These are phyloP conservation scores for Pristis pectinata DNA, from an alignment of 2,797 vertebrate genomes.

Conservation along the genomic window DNA sequence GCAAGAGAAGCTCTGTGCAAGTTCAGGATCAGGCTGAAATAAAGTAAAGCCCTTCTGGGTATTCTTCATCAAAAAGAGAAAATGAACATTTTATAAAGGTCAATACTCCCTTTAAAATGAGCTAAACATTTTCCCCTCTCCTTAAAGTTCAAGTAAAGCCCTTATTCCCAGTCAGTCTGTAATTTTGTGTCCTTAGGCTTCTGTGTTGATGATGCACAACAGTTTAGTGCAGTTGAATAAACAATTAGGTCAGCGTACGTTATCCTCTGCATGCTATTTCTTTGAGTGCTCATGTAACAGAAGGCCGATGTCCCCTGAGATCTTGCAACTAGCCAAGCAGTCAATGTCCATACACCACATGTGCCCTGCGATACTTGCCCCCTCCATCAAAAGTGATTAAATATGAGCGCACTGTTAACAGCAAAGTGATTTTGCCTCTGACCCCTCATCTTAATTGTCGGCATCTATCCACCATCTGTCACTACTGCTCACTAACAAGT, in stretches of 20 bases:
- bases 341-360: not conserved
- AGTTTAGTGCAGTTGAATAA: not conserved
- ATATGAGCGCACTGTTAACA: not conserved
- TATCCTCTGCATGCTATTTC: not conserved
- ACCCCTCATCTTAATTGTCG: not conserved
- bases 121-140: too few relatives aligned
- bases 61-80: not conserved
- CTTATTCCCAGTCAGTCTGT: not conserved
- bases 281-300: not conserved
- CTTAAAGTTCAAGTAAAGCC: not conserved
- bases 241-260: slow-evolving; percentile 13
- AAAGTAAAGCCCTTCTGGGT: not conserved
- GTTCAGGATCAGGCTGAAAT: not conserved
- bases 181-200: not conserved
- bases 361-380: not conserved
- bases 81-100: not conserved
- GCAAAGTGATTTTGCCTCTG: not conserved
- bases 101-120: not conserved
- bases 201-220: not conserved
- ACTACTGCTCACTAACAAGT: not conserved
- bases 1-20: not conserved
- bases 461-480: not conserved
- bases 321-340: not conserved
- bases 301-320: not conserved
- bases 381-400: slow-evolving; percentile 7